Percentiles rank a stretch among this genome's conserved stretches.
phyloP scores from a whole-genome alignment of 1,140 invertebrate genomes.

The Drosophila malerkotliana region DNA sequence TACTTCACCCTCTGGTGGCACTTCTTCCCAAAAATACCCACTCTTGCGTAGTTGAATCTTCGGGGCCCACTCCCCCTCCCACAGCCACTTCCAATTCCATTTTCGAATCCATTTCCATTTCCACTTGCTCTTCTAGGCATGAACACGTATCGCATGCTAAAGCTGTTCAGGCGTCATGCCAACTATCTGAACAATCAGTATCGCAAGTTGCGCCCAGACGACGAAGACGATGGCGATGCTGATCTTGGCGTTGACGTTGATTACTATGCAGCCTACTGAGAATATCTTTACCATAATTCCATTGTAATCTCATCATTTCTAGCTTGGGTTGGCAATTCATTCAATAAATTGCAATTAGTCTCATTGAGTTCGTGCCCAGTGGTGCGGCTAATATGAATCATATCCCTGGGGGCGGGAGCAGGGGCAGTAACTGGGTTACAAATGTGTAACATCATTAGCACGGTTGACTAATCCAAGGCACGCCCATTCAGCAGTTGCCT shows the following conservation, averaged over 20 bases:
- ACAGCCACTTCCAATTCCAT: constrained; percentile 38
- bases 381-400: constrained; percentile 37
- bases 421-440: constrained; percentile 27
- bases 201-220: constrained; percentile 80
- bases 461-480: constrained; percentile 53
- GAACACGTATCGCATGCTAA: constrained; percentile 83
- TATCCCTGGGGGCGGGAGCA: neutral
- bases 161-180: constrained; percentile 79
- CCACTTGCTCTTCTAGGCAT: constrained; percentile 75
- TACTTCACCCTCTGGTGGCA: constrained; percentile 20
- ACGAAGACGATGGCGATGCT: constrained; percentile 43
- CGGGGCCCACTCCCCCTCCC: constrained; percentile 17
- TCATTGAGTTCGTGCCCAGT: constrained; percentile 21
- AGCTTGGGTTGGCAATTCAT: constrained; percentile 41
- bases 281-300: constrained; percentile 60
- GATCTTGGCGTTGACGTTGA: constrained; percentile 34
- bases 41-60: constrained; percentile 23
- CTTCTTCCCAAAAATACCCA: constrained; percentile 13
- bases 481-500: constrained; percentile 35
- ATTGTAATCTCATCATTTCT: constrained; percentile 57
- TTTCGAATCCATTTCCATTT: constrained; percentile 26
- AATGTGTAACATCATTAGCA: constrained; percentile 54
- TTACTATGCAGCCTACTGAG: constrained; percentile 62
- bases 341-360: constrained; percentile 52
- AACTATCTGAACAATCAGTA: constrained; percentile 82